Evolutionary conservation across 2,797 vertebrate species (phyloP).

Genomic region (Falco berigora): DNA sequence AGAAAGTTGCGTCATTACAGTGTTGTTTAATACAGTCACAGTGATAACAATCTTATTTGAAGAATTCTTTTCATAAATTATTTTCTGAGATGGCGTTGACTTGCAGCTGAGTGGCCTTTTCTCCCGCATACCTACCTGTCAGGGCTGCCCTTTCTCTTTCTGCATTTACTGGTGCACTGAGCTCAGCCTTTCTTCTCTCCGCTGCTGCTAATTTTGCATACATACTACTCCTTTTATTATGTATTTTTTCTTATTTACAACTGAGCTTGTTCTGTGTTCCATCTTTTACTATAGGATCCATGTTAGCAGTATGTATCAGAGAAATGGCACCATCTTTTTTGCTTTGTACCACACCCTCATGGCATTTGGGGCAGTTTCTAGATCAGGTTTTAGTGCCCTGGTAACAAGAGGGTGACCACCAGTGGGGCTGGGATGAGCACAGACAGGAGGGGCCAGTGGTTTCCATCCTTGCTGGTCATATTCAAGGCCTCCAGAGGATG

Average conservation of each 20-base stretch:
- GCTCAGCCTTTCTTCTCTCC: background rate
- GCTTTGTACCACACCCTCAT: background rate
- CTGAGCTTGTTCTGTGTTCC: background rate
- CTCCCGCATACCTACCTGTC: no score
- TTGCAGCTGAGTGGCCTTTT: background rate
- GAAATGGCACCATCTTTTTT: background rate
- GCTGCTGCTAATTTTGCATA: background rate
- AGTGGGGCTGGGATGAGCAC: background rate
- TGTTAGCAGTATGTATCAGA: background rate
- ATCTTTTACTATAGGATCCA: background rate
- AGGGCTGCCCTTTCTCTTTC: background rate
- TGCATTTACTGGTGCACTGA: background rate
- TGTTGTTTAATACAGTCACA: background rate
- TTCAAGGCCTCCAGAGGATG: background rate
- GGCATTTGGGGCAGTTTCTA: background rate
- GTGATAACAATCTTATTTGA: no score
- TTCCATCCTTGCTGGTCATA: background rate
- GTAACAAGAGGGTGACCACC: rapidly evolving
- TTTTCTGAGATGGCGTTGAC: background rate
- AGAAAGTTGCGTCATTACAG: background rate
- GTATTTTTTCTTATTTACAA: background rate
- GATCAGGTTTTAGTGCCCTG: background rate
- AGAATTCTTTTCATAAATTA: background rate
- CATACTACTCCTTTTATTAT: background rate
- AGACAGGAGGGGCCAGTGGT: background rate